Base-by-base conservation (phyloP, 2,888 invertebrate genomes). In the Morpho helenor region DNA sequence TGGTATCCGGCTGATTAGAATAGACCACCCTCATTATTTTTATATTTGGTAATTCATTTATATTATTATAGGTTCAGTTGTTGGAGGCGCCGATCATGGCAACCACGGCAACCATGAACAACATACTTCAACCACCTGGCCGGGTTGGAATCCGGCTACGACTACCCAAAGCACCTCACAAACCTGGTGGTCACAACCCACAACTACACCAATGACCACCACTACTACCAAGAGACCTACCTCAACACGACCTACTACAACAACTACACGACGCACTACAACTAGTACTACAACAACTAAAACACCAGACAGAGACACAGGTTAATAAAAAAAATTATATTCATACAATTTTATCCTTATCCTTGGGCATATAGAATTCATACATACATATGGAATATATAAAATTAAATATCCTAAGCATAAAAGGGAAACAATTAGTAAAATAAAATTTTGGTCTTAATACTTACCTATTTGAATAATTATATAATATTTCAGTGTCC, bases 41-140 rank as follows among this genome's bases (percentile, higher is more conserved):
- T 10, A 7, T 49, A 10, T 49, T 40, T 41, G 2, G 8, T 9
- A 16, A n/a, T 9, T 41, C 4, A 8, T 41, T 31, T 47, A 48
- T 41, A 40, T 42, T 23, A 41, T 44, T 43, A 40, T 10, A 52
- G 68, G 77, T 3, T 77, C 77, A 9, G 75, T 75, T 6, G 72
- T 77, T 23, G 77, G 79, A 8, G 78, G 78, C 40, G 77, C 75
- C 44, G 76, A 76, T 53, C 80, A 81, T 56, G 72, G 72, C 39
- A 70, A 60, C 7, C 80, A 81, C 56, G 72, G 72, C 39, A 70
- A 60, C 7, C 80, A 82, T 68, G 71, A 82, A 10, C 79, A 84
- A 6, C 72, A 74, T 23, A 63, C 82, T 66, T 65, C 87, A 1
- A 89, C 91, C 4, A 84, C 87, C 0, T 86, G 91, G 75, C 87